phyloP scores from a whole-genome alignment of 2,888 invertebrate genomes.

The Glomeris marginata region DNA sequence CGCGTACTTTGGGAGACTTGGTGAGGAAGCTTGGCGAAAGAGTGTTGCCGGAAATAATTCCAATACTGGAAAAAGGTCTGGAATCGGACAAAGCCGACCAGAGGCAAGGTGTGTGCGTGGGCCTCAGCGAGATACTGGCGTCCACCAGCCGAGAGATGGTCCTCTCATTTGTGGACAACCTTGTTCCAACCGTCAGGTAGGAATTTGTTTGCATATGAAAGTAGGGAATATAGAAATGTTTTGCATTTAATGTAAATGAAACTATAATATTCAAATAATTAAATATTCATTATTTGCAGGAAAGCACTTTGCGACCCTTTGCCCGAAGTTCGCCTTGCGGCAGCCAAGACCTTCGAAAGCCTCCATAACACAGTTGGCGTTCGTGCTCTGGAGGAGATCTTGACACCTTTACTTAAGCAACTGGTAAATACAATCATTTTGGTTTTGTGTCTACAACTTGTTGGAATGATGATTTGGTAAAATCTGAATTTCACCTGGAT shows the following conservation, averaged over 20 bases:
- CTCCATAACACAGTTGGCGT: constrained; percentile 87
- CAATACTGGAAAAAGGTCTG: constrained; percentile 85
- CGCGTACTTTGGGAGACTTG: constrained; percentile 87
- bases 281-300: constrained; percentile 27
- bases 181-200: constrained; percentile 76
- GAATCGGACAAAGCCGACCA: constrained; percentile 85
- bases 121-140: constrained; percentile 92
- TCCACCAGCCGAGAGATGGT: constrained; percentile 93
- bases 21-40: constrained; percentile 95
- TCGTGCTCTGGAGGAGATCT: constrained; percentile 88
- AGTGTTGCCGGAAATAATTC: constrained; percentile 94
- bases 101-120: constrained; percentile 96
- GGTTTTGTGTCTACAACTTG: not conserved
- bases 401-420: constrained; percentile 75
- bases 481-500: not conserved
- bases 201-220: constrained; percentile 7
- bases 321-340: constrained; percentile 79
- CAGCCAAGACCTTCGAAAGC: constrained; percentile 92
- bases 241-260: too few species aligned
- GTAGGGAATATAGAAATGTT: too few species aligned
- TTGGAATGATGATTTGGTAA: not conserved
- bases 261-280: too few species aligned
- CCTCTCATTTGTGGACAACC: constrained; percentile 67
- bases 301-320: constrained; percentile 86
- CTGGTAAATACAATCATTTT: constrained; percentile 35